Percentiles rank a stretch among this genome's conserved stretches.
These are phyloP conservation scores for cattle (Bos taurus) DNA, from an alignment of 2,113 vertebrate genomes.

Conservation along the genomic window DNA sequence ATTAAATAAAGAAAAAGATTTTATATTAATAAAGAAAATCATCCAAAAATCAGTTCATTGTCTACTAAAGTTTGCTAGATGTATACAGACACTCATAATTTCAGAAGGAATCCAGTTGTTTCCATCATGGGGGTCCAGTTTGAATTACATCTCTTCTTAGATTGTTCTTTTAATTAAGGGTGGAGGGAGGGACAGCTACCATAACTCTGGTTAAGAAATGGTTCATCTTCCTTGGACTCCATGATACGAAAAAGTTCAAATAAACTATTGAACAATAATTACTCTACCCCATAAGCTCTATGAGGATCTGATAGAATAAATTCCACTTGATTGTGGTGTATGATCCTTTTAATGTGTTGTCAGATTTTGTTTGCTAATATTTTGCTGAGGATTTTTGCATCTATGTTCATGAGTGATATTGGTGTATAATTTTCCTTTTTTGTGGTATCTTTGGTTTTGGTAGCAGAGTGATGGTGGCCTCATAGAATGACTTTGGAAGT, in stretches of 20 bases:
- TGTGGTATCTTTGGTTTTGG: not conserved
- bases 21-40: not conserved
- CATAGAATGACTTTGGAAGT: not conserved
- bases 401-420: not conserved
- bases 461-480: not conserved
- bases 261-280: not conserved
- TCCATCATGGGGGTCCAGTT: not conserved
- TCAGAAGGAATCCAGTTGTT: not conserved
- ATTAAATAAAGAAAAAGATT: not conserved
- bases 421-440: not conserved
- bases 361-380: not conserved
- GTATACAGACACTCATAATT: not conserved
- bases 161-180: not conserved
- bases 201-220: not conserved
- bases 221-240: not conserved
- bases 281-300: not conserved
- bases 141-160: not conserved
- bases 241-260: not conserved
- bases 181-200: accelerated
- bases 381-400: not conserved
- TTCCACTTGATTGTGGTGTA: not conserved
- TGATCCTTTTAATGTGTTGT: not conserved
- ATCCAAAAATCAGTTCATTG: not conserved
- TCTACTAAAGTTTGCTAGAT: not conserved
- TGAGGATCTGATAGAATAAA: not conserved